Evolutionary conservation across 2,888 invertebrate species (phyloP).

Genomic region (Agrochola lota): DNA sequence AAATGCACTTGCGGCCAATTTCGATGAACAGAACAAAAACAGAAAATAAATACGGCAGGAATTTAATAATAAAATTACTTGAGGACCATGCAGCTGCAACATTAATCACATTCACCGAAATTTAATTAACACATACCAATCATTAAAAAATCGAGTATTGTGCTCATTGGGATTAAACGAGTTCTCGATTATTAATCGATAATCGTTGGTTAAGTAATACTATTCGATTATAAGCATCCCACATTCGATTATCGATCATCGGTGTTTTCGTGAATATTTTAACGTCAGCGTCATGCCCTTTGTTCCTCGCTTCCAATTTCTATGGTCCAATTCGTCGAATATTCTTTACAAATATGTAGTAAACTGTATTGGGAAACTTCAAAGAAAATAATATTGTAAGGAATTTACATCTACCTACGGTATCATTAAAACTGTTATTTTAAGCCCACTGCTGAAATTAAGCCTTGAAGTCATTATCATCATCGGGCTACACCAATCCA

Average conservation of each 20-base stretch:
- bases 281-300: constrained; percentile 15
- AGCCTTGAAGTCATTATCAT: no score
- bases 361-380: no score
- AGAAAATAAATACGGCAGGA: neutral
- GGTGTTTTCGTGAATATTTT: constrained; percentile 48
- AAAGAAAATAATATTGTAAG: no score
- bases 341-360: no score
- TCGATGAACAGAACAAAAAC: neutral
- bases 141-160: constrained; percentile 25
- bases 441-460: no score
- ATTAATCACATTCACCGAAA: constrained; percentile 6
- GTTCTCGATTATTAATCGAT: constrained; percentile 40
- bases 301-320: constrained; percentile 15
- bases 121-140: constrained; percentile 15
- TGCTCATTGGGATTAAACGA: constrained; percentile 10
- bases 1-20: neutral
- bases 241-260: constrained; percentile 30
- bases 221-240: constrained; percentile 33
- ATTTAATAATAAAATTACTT: neutral
- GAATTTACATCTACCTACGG: no score
- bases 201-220: constrained; percentile 15
- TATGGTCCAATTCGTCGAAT: neutral
- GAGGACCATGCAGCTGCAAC: neutral
- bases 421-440: no score
- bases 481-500: no score